Percentiles rank a stretch among this genome's conserved stretches.
Evolutionary conservation across 1,140 invertebrate genomes (phyloP).

Genomic region (Rhopalosiphum maidis): DNA sequence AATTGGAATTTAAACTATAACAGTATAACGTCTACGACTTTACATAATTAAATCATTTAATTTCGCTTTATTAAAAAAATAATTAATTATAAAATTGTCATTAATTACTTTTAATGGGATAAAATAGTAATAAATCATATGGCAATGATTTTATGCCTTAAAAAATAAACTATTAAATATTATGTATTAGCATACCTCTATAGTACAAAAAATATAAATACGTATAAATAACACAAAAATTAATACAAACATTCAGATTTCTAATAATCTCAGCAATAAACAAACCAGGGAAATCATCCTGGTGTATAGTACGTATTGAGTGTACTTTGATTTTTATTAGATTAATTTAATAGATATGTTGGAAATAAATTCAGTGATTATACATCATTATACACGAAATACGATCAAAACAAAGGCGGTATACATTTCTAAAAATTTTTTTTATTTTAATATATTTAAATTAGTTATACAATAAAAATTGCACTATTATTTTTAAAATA

Average conservation of each 20-base stretch:
- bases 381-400: too few species aligned
- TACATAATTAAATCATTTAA: background rate
- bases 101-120: background rate
- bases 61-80: background rate
- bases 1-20: background rate
- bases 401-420: too few species aligned
- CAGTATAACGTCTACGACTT: background rate
- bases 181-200: background rate
- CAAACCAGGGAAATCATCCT: too few species aligned
- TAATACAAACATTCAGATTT: background rate
- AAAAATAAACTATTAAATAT: background rate
- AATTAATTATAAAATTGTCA: constrained; percentile 1
- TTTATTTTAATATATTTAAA: background rate
- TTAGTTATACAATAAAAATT: background rate
- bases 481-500: background rate
- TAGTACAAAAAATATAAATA: background rate
- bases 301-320: too few species aligned
- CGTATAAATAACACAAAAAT: background rate
- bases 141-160: background rate
- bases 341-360: too few species aligned
- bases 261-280: background rate
- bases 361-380: too few species aligned
- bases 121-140: background rate
- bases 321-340: too few species aligned
- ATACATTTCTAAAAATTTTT: background rate